Base-by-base conservation (phyloP, 2,113 vertebrate species). In the Enhydra lutris region DNA sequence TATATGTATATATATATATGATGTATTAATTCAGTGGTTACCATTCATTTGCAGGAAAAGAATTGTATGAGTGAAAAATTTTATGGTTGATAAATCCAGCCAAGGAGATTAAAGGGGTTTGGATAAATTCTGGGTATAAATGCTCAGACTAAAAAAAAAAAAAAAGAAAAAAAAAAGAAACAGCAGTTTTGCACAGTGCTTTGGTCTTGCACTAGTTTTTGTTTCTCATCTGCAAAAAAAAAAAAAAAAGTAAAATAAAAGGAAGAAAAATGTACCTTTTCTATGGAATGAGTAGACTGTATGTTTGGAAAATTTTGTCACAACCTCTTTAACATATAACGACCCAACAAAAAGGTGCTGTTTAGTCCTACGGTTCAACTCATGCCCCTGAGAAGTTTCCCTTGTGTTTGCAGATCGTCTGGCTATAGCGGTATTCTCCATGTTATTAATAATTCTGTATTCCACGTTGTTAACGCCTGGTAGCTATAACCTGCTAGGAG, bases 131-230 rank as follows among this genome's bases (percentile, higher is more conserved):
- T 99, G 99, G 99, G 99, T 99, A 98, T 98, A 99, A 99, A 99
- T 98, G 98, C 99, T 99, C 99, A 99, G 99, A 99, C 99, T 99
- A 99, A 99, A 99, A 99, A 99, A 98, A 98, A 52, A 96, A 98
- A 89, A 69, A 99, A 99, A 98, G 99, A 99, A 98, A 98, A 96
- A 98, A 99, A 99, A 99, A 97, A 98, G 90, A 98, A 98, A 98
- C 84, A 98, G 99, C 99, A 99, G 98, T 99, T 99, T 99, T 99
- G 99, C 99, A 99, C 99, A 99, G 99, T 99, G 99, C 99, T 99
- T 98, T 98, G 98, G 98, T 98, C 98, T 99, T 99, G 99, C 99
- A 99, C 99, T 99, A 99, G 99, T 99, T 98, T 99, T 98, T 99
- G 99, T 99, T 99, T 99, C 99, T 99, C 99, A 99, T 97, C 98